Conservation (phyloP, 1,140 invertebrate genomes). For the Agrypnia vestita region DNA sequence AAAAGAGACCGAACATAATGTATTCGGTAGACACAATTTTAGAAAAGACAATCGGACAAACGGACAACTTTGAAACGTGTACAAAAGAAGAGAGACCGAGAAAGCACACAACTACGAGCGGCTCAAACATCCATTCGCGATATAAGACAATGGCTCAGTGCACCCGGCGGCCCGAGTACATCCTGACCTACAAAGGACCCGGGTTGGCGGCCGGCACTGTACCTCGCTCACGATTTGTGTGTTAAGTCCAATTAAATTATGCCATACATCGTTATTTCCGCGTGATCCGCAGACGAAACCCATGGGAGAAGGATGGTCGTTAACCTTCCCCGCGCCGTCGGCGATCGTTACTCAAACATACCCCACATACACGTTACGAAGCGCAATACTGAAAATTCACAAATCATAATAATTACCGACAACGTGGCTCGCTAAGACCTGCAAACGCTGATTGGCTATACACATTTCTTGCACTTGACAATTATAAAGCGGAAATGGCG, state of each 20-base stretch:
- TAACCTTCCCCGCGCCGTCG: background rate
- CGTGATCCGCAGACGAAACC: conserved; percentile 49
- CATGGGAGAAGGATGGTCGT: conserved; percentile 25
- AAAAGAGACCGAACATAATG: no score
- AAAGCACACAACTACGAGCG: no score
- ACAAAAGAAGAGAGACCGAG: no score
- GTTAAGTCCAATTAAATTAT: conserved; percentile 59
- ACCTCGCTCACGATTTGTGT: conserved; percentile 52
- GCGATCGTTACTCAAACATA: conserved; percentile 23
- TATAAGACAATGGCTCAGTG: background rate
- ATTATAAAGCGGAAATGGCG: no score
- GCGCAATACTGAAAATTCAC: conserved; percentile 1
- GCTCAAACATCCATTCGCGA: no score
- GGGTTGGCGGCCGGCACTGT: conserved; percentile 15
- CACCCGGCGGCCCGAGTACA: background rate
- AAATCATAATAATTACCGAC: conserved; percentile 12
- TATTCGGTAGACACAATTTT: no score
- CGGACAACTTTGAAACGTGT: no score
- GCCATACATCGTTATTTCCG: conserved; percentile 58
- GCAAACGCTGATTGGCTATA: no score
- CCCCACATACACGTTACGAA: background rate
- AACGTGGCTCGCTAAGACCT: no score
- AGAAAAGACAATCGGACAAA: no score
- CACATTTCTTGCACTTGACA: no score
- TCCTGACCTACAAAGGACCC: conserved; percentile 34